Percentiles rank a stretch among this genome's conserved stretches.
Conservation (phyloP, 2,113 vertebrate genomes). For the Hippocampus guttulatus region DNA sequence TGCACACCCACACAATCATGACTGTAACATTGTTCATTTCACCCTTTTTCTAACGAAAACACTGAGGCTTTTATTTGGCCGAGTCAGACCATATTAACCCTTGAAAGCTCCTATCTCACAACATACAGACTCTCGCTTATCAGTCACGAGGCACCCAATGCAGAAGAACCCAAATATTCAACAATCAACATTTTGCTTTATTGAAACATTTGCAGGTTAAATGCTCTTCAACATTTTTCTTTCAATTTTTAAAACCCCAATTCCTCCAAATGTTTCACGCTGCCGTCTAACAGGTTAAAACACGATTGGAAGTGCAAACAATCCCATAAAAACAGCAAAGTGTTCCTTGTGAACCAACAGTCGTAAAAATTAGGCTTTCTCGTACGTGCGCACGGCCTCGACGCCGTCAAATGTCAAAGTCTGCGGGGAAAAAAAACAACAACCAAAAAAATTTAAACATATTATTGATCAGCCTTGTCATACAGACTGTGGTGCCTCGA, state of each 20-base stretch:
- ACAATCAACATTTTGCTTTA: not conserved
- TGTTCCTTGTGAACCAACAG: not conserved
- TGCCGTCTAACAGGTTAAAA: not conserved
- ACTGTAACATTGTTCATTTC: not conserved
- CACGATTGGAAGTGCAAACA: not conserved
- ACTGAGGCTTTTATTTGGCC: not conserved
- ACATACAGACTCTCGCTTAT: too few relatives aligned
- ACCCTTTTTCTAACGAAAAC: not conserved
- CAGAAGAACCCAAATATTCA: not conserved
- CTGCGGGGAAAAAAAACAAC: slow-evolving; percentile 67
- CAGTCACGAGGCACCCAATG: too few relatives aligned
- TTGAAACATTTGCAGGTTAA: not conserved
- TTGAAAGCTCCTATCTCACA: too few relatives aligned
- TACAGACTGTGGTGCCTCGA: too few relatives aligned
- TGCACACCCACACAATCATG: not conserved
- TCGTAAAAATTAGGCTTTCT: slow-evolving; percentile 79
- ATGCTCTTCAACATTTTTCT: not conserved
- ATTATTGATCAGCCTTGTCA: not conserved
- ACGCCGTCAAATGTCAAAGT: slow-evolving; percentile 85
- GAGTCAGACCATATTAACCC: not conserved
- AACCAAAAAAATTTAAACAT: slow-evolving; percentile 19
- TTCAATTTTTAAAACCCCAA: not conserved
- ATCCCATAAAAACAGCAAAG: not conserved
- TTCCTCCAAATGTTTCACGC: not conserved
- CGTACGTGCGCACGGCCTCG: slow-evolving; percentile 87